Evolutionary conservation across 2,888 invertebrate species (phyloP).

Genomic region (Elaeidobius kamerunicus): DNA sequence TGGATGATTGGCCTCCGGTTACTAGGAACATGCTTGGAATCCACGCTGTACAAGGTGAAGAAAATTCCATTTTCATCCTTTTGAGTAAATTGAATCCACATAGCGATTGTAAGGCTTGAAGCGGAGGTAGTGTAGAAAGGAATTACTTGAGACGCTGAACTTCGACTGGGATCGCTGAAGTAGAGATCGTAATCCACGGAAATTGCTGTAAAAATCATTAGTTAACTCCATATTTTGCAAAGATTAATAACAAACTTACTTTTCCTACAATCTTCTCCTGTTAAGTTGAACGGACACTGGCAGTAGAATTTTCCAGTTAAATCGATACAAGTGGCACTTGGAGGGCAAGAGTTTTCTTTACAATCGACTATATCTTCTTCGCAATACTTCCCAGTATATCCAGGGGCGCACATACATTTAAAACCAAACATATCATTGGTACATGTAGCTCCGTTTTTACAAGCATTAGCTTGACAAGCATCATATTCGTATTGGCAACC

Average conservation of each 20-base stretch:
- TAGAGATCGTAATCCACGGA: slow-evolving; percentile 97
- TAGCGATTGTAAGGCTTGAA: slow-evolving; percentile 80
- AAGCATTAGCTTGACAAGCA: slow-evolving; percentile 85
- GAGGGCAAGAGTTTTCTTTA: slow-evolving; percentile 90
- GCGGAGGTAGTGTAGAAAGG: slow-evolving; percentile 80
- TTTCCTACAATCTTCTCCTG: slow-evolving; percentile 95
- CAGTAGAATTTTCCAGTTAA: slow-evolving; percentile 89
- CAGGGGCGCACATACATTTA: slow-evolving; percentile 81
- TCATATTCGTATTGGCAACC: slow-evolving; percentile 94
- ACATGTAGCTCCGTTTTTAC: slow-evolving; percentile 91
- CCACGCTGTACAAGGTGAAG: slow-evolving; percentile 88
- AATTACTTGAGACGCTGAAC: slow-evolving; percentile 89
- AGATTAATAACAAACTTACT: slow-evolving; percentile 56
- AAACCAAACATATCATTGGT: slow-evolving; percentile 82
- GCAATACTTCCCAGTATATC: slow-evolving; percentile 74
- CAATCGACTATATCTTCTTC: slow-evolving; percentile 90
- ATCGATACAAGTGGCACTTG: slow-evolving; percentile 90
- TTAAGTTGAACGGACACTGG: slow-evolving; percentile 94
- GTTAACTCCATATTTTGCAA: not conserved
- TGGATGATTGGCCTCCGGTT: slow-evolving; percentile 81
- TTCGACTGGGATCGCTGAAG: slow-evolving; percentile 87
- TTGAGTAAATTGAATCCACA: slow-evolving; percentile 96
- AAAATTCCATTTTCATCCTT: slow-evolving; percentile 91
- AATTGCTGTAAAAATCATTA: slow-evolving; percentile 65
- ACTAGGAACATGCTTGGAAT: slow-evolving; percentile 74